Evolutionary conservation across 2,888 invertebrate genomes (phyloP).

Genomic region (Crematogaster levior): DNA sequence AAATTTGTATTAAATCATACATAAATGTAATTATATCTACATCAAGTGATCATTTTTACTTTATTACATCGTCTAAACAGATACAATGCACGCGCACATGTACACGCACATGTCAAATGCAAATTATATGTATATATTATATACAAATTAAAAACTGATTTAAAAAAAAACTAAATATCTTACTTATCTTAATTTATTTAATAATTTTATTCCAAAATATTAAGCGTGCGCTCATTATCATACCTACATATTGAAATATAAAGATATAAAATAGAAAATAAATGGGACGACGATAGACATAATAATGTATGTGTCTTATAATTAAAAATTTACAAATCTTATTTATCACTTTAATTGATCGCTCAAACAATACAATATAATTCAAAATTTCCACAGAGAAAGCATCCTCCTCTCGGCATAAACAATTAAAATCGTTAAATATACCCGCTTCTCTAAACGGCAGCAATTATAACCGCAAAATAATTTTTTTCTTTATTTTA

Average conservation of each 20-base stretch:
- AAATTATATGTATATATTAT: background rate
- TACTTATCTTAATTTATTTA: background rate
- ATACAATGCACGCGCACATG: too few relatives aligned
- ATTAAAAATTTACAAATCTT: background rate
- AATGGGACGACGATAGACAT: background rate
- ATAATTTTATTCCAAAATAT: background rate
- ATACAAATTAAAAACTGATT: background rate
- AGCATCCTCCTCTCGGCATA: background rate
- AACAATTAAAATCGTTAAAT: constrained; percentile 40
- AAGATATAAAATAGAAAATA: too few relatives aligned
- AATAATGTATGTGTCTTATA: background rate
- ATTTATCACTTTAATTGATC: constrained; percentile 20
- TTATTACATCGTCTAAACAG: background rate
- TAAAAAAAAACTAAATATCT: background rate
- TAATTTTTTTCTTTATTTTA: constrained; percentile 32
- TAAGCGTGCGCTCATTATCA: background rate
- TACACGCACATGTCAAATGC: background rate
- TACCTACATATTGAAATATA: too few relatives aligned
- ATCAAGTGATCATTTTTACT: background rate
- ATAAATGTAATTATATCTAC: background rate
- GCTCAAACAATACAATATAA: background rate
- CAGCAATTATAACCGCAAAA: constrained; percentile 42
- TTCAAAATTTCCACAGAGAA: background rate
- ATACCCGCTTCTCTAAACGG: constrained; percentile 18
- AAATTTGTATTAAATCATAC: background rate